Conservation (phyloP, 2,113 vertebrate species). For the Myocastor coypus region DNA sequence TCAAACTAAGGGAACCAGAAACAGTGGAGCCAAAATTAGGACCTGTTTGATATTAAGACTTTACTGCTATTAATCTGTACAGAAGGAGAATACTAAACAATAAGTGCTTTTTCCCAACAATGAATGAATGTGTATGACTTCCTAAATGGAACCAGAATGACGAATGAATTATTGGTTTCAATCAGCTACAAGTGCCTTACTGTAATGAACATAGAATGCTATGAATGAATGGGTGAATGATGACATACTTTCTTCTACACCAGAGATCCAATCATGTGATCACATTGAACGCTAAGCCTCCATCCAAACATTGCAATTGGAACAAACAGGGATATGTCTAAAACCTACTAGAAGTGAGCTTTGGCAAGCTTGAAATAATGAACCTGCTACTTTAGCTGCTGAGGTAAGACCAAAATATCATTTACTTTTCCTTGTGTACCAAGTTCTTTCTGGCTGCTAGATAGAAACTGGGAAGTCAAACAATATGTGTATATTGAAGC, state of each 20-base stretch:
- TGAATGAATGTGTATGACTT: neutral
- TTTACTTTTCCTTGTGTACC: neutral
- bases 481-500: neutral
- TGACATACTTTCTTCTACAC: neutral
- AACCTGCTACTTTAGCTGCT: neutral
- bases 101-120: neutral
- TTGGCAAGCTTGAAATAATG: neutral
- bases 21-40: constrained; percentile 5
- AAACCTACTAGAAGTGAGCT: neutral
- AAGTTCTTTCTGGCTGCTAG: no score
- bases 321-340: neutral
- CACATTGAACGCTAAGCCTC: neutral
- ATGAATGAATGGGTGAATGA: neutral
- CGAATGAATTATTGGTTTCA: neutral
- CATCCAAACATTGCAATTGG: neutral
- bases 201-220: neutral
- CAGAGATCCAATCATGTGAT: neutral
- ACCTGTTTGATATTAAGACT: neutral
- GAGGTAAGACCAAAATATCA: neutral
- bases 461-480: neutral
- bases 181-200: neutral
- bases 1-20: neutral
- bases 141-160: neutral
- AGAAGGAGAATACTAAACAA: neutral
- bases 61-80: neutral